Base-by-base conservation (phyloP, 2,888 invertebrate species). In the Melitaea athalia region DNA sequence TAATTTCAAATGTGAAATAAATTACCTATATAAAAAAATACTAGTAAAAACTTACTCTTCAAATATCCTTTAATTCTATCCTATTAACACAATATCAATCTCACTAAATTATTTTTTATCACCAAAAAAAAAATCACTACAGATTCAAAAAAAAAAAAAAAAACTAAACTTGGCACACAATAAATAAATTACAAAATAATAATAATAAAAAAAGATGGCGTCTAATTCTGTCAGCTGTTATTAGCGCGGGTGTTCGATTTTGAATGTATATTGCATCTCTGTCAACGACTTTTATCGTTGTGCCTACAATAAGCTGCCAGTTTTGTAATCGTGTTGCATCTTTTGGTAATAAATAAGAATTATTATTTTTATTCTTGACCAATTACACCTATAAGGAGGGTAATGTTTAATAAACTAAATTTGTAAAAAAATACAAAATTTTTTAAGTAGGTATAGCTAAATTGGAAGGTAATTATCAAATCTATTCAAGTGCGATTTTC, bases 221-320 rank as follows among this genome's bases (percentile, higher is more conserved):
- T 50, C 52, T 52, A 52, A 43, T 60, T 60, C 43, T 49, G 57
- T 59, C 67, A 62, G 59, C 65, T 71, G 71, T 63, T 70, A 64
- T 55, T 33, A 65, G 68, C 67, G 70, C 69, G 63, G 65, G 68
- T 59, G 70, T 71, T 50, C 47, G 60, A 47, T 62, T 63, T 60
- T 11, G 50, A 69, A 63, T 71, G 71, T 63, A 63, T 63, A 68
- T 63, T 47, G 55, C 15, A 60, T 31, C 14, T n/a, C 11, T 66
- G 62, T 68, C 61, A 66, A 64, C 66, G 66, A 69, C 63, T 69
- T 70, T 69, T 69, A 68, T 68, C 63, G 63, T 68, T 50, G 50
- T 43, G 38, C 38, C 43, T 53, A 68, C 63, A 67, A 63, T 67
- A 47, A 67, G 49, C 60, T 60, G 55, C 33, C 15, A 45, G 31